A percentile compares a stretch with the other conserved stretches of the same genome.
Conservation (phyloP, 1,140 invertebrate species). For the Diorhabda sublineata region DNA sequence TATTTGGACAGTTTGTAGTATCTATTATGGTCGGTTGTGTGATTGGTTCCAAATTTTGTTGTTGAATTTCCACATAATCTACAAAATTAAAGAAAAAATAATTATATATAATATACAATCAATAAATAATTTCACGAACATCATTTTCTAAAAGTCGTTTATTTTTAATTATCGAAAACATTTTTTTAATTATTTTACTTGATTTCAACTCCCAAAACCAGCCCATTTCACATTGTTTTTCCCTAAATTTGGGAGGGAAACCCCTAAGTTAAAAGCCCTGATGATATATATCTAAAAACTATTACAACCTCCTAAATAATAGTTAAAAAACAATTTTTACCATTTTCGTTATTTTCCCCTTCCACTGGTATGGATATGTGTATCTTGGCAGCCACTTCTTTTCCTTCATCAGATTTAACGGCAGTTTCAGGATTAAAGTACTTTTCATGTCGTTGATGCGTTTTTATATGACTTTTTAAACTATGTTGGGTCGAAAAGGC, state of each 20-base stretch:
- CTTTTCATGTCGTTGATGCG: constrained; percentile 39
- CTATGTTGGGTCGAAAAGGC: constrained; percentile 79
- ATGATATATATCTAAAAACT: too few species aligned
- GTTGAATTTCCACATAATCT: neutral
- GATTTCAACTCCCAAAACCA: neutral
- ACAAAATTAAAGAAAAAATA: constrained; percentile 5
- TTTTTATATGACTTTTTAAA: constrained; percentile 72
- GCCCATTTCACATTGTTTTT: neutral
- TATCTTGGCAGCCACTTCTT: neutral
- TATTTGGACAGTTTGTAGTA: neutral
- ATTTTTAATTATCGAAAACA: neutral
- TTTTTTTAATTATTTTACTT: neutral
- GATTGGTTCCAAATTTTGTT: neutral
- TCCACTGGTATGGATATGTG: neutral
- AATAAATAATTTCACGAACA: neutral
- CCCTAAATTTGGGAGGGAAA: too few species aligned
- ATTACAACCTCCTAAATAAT: too few species aligned
- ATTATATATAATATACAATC: neutral
- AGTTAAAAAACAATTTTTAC: constrained; percentile 9
- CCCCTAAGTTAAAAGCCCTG: too few species aligned
- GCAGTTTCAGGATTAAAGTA: neutral
- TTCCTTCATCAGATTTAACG: neutral
- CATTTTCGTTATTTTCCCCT: constrained; percentile 8
- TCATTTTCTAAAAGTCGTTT: neutral
- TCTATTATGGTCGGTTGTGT: neutral